Evolutionary conservation across 1,140 invertebrate genomes (phyloP), one percentile per base, ranked within the genome.

Genomic region (Sitobion miscanthi): DNA sequence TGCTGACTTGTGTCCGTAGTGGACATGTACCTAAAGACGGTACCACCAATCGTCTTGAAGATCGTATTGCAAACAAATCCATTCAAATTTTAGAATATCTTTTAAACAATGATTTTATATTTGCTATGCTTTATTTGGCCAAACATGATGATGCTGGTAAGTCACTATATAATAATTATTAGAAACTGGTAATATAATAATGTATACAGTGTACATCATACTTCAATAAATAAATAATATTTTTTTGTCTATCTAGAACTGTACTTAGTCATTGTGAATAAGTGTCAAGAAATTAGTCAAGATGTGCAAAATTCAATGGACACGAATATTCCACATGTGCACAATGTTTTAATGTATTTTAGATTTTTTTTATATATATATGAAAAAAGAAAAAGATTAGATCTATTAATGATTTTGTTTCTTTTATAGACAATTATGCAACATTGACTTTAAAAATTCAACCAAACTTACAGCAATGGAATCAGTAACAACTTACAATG

Each of bases 51-150:
- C 94, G 57, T 94, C 95, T 77, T 52, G 85, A 52, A 91, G 62
- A 85, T 90, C 94, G 83, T n/a, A 93, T 83, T 83, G 62, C 77
- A 62, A 90, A 93, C 89, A 94, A 85, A 54, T 83, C 91, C 21
- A 85, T 93, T 57, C 45, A 86, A 47, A 86, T 93, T 42, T 52
- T 93, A 25, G 38, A 86, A 11, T 93, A 96, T 54, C 96, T 98
- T 94, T 95, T 97, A 0, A 96, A 96, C 91, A 97, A 97, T 94
- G 97, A 97, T 94, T 98, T 98, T 95, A 95, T 97, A 83, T 96
- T 97, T 89, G 97, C 97, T 25, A 98, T 98, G 96, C 96, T 98
- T 94, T 98, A 97, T 95, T 96, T 98, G 90, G 97, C 97, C 9
- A 97, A 97, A 94, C 96, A 97, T 94, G 97, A 97, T 20, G 90